Conservation (phyloP, 2,888 invertebrate species). For the Parapristionchus giblindavisi region DNA sequence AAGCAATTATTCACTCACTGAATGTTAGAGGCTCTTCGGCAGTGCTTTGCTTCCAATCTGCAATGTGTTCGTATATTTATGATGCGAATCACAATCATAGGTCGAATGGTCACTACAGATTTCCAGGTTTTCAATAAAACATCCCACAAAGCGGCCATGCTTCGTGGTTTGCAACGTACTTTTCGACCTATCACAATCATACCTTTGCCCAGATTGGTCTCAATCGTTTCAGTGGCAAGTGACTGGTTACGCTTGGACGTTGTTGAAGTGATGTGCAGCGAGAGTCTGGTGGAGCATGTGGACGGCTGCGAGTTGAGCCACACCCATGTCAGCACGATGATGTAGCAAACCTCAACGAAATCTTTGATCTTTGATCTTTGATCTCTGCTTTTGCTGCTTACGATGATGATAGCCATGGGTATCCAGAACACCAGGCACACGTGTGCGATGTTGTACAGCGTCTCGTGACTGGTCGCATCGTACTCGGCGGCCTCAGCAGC, state of each 20-base stretch:
- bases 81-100: not conserved
- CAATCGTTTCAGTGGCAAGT: conserved; percentile 53
- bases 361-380: no score
- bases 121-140: no score
- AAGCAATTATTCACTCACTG: no score
- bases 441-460: conserved; percentile 60
- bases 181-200: no score
- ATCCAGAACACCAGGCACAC: conserved; percentile 66
- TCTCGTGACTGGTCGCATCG: conserved; percentile 52
- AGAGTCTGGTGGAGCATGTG: conserved; percentile 41
- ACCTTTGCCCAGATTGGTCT: conserved; percentile 53
- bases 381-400: conserved; percentile 41
- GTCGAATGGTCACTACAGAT: no score
- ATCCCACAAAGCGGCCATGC: no score
- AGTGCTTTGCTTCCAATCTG: conserved; percentile 51
- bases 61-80: not conserved
- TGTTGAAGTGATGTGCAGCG: conserved; percentile 35
- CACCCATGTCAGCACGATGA: conserved; percentile 66
- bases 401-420: conserved; percentile 62
- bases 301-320: conserved; percentile 65
- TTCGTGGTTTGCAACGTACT: no score
- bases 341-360: conserved; percentile 58
- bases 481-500: no score
- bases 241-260: conserved; percentile 35
- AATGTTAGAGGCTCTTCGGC: conserved; percentile 10